Base-by-base conservation (phyloP, 2,113 vertebrate species). In the Aldabrachelys gigantea region DNA sequence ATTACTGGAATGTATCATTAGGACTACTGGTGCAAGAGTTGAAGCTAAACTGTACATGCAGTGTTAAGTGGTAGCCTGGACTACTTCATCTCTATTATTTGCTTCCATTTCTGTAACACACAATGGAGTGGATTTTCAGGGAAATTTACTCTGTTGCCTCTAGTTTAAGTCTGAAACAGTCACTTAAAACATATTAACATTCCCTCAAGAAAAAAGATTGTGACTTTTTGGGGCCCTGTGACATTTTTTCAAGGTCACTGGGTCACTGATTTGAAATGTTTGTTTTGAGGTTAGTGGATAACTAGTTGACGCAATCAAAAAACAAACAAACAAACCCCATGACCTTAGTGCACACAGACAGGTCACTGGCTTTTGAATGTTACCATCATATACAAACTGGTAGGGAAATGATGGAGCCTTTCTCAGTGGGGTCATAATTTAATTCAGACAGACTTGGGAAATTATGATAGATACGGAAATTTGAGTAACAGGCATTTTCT, bases 201-300 rank as follows among this genome's bases (percentile, higher is more conserved):
- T 79, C 47, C 44, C 25, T 49, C 50, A 49, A 79, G 47, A 89
- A n/a, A 54, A 56, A 35, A 47, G 25, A 35, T 7, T 16, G 31
- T 27, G 24, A 17, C 5, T 6, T n/a, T 16, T 89, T 47, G 13
- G 52, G 21, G 1, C 25, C 12, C 89, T 56, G n/a, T 8, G 62
- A 6, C 24, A 87, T 75, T 8, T 87, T 81, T 94, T 91, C 54
- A 87, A 57, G 82, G 57, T 57, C 24, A 52, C 10, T 11, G 47
- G 21, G 57, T 54, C 24, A 52, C 22, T 24, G 24, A 21, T 85
- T 90, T 47, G 35, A 85, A 94, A 82, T 85, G 85, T 19, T 90
- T 94, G 17, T 95, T 95, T 92, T 49, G 82, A 19, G 89, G 84
- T 53, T 41, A 8, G 24, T 44, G 75, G 41, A 44, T 47, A 25